Evolutionary conservation across 1,140 invertebrate species (phyloP).

Genomic region (Penaeus japonicus): DNA sequence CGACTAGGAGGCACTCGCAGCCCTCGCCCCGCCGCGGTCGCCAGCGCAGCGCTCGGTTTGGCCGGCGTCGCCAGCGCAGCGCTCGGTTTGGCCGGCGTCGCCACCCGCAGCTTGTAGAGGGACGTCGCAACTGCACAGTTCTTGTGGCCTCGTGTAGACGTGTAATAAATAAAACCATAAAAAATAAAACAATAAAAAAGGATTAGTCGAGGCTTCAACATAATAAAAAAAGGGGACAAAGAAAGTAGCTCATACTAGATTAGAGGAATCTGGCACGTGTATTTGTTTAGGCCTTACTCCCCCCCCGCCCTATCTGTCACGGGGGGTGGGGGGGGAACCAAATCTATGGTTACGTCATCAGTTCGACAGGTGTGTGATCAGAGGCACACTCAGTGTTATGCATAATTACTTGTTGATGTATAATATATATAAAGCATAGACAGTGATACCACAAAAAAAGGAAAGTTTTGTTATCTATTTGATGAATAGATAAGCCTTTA

Average conservation of each 20-base stretch:
- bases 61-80: neutral
- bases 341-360: neutral
- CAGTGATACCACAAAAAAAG: neutral
- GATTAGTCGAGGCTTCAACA: too few species aligned
- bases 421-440: slow-evolving; percentile 20
- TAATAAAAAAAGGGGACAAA: too few species aligned
- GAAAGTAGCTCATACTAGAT: too few species aligned
- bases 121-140: too few species aligned
- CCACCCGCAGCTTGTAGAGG: neutral
- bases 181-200: too few species aligned
- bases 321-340: too few species aligned
- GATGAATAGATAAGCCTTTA: neutral
- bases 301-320: neutral
- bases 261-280: too few species aligned
- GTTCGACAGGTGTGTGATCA: neutral
- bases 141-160: too few species aligned
- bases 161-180: too few species aligned
- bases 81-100: neutral
- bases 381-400: neutral
- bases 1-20: neutral
- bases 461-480: neutral
- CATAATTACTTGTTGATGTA: slow-evolving; percentile 6
- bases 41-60: neutral
- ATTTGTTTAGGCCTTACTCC: too few species aligned
- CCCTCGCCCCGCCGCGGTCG: neutral